These are phyloP conservation scores for Danionella dracula DNA, from an alignment of 2,797 vertebrate genomes.

Conservation along the genomic window DNA sequence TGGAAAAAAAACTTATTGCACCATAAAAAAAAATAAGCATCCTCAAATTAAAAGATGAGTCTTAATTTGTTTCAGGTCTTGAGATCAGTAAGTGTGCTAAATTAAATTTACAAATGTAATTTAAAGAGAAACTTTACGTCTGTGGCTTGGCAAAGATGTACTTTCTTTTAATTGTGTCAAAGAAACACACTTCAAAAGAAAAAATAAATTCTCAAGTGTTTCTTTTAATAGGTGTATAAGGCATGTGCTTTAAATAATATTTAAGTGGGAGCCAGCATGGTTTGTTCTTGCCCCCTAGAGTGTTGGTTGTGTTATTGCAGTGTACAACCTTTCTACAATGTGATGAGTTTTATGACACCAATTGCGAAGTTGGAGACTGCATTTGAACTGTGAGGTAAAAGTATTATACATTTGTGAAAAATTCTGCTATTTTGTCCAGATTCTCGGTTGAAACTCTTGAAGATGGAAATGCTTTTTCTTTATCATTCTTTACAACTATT, in stretches of 20 bases:
- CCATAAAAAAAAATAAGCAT: neutral
- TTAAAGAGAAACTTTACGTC: neutral
- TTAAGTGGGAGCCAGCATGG: neutral
- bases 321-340: neutral
- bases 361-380: too few species aligned
- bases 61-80: constrained; percentile 18
- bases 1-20: neutral
- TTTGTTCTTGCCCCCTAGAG: constrained; percentile 15
- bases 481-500: too few species aligned
- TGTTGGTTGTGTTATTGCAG: neutral
- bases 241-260: neutral
- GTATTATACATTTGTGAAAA: too few species aligned
- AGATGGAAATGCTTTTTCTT: too few species aligned
- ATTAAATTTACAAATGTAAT: constrained; percentile 20
- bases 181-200: neutral
- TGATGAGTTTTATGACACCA: too few species aligned
- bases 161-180: constrained; percentile 20
- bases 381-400: too few species aligned
- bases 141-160: neutral
- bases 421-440: too few species aligned
- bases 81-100: neutral
- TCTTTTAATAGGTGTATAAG: neutral
- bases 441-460: too few species aligned
- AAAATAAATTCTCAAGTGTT: neutral
- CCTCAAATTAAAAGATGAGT: neutral